Base-by-base conservation (phyloP, 2,888 invertebrate species). In the Deroplatys truncata region DNA sequence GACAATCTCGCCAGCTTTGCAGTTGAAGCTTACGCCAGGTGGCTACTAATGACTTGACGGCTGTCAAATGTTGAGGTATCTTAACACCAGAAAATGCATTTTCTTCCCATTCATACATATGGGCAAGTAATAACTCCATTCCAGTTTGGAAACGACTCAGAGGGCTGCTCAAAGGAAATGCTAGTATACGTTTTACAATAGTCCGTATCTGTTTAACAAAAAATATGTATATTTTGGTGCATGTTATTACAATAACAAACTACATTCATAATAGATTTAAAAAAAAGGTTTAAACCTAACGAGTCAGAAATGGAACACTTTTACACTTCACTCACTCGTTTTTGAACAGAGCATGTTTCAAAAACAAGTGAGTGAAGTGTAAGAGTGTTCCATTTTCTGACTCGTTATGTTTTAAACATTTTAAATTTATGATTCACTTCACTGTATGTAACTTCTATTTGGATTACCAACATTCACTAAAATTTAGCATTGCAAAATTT, bases 1-100 rank as follows among this genome's bases (percentile, higher is more conserved):
- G 94, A 90, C 97, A 97, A 92, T 97, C 96, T 91, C 97, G 97
- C 99, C 99, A 99, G 92, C 97, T 96, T 90, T 95, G 95, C 92
- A 99, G 94, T 93, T 99, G 99, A 43, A 98, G 93, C 93, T 97
- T 97, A 90, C 99, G 96, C 99, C 99, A 99, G 88, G 96, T 95
- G 86, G 99, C 96, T 88, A 99, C 97, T 92, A 97, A 96, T 90
- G 96, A 95, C 0, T 97, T 97, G 1, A 99, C 94, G 49, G 95
- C 95, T 49, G 96, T 93, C n/a, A 98, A 96, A 90, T 97, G 95
- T 0, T 95, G 95, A 0, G 96, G 95, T 92, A 99, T 94, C 91
- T 98, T 98, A 90, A 99, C 98, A 10, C 96, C 97, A 91, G 95
- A 96, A 92, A 98, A 98, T 0, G 99, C 98, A 91, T 97, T 97